Conservation (phyloP, 2,113 vertebrate species). For the Ginglymostoma cirratum region DNA sequence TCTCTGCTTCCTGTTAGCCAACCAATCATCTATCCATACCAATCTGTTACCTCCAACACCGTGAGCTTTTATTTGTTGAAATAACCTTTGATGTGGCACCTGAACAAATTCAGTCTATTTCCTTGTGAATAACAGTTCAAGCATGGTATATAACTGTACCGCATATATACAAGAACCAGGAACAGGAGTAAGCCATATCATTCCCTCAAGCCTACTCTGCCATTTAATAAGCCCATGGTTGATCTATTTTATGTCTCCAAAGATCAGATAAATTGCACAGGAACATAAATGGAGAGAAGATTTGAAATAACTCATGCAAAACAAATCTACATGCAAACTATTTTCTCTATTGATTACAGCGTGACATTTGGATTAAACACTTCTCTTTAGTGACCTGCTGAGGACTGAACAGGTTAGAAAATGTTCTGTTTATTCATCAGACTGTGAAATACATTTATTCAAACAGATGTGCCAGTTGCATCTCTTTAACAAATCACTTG, state of each 20-base stretch:
- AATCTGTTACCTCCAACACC: no score
- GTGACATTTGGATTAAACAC: background rate
- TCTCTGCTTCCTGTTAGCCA: no score
- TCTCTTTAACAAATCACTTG: background rate
- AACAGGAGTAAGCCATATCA: background rate
- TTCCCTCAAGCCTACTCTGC: background rate
- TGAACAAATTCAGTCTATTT: background rate
- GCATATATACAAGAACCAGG: background rate
- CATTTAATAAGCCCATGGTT: background rate
- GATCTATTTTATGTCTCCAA: background rate
- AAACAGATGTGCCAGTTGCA: background rate
- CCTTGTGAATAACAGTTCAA: background rate
- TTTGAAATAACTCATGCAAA: background rate
- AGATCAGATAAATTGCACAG: background rate
- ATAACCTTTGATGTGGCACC: no score
- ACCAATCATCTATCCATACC: no score
- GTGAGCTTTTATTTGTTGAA: no score
- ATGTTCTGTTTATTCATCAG: background rate
- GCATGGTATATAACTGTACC: background rate
- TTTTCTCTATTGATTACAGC: background rate
- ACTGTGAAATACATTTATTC: background rate
- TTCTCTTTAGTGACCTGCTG: background rate
- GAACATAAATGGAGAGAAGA: background rate
- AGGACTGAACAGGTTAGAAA: background rate
- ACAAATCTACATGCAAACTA: background rate